Conservation (phyloP, 64 coral and sea anemone species). For the Orbicella faveolata region DNA sequence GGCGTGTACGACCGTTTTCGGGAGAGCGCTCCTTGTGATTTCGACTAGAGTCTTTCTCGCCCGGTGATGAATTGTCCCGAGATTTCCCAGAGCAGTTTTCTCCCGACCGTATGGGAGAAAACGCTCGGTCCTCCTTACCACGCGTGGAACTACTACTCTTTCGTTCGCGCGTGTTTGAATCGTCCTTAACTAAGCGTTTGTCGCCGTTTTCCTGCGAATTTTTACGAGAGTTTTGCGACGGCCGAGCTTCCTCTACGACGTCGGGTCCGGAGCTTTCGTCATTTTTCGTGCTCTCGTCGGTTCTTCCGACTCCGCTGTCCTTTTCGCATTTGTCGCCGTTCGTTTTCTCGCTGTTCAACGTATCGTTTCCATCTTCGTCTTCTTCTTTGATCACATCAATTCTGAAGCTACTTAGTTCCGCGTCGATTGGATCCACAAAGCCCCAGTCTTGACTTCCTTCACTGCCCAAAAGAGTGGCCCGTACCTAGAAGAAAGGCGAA, state of each 20-base stretch:
- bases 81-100: constrained; percentile 15
- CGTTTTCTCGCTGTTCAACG: constrained; percentile 74
- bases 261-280: constrained; percentile 93
- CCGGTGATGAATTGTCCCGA: neutral
- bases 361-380: constrained; percentile 81
- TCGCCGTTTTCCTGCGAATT: constrained; percentile 29
- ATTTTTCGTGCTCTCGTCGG: constrained; percentile 92
- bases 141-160: constrained; percentile 22
- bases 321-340: constrained; percentile 90
- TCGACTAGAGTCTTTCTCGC: constrained; percentile 36
- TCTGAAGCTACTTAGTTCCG: constrained; percentile 44
- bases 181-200: constrained; percentile 54
- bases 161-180: neutral
- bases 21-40: constrained; percentile 39
- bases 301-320: constrained; percentile 92
- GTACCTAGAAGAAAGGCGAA: constrained; percentile 63
- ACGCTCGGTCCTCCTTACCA: constrained; percentile 46
- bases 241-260: constrained; percentile 52
- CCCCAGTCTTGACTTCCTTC: constrained; percentile 71
- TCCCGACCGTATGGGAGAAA: constrained; percentile 19
- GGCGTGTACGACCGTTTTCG: constrained; percentile 22
- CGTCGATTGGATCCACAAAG: constrained; percentile 54
- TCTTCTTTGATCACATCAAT: constrained; percentile 96
- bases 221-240: constrained; percentile 12
- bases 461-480: constrained; percentile 76